Evolutionary conservation across 30 jellyfish, hydroid and myxozoan species (phyloP).

Genomic region (Morbakka virulenta): DNA sequence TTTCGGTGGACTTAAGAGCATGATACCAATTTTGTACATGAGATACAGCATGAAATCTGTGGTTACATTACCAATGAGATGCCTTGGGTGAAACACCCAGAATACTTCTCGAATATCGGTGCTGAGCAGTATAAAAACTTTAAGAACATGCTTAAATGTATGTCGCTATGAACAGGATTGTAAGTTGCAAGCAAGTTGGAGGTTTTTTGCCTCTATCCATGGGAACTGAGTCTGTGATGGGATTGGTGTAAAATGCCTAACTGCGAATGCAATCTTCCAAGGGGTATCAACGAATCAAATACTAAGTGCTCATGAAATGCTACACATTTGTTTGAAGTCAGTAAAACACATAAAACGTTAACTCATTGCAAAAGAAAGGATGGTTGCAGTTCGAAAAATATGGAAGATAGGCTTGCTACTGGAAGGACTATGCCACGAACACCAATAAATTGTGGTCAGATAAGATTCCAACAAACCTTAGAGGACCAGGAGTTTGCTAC

Average conservation of each 20-base stretch:
- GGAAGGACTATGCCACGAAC: conserved; percentile 21
- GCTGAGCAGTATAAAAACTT: conserved; percentile 54
- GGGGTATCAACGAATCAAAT: neutral
- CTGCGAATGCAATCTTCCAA: conserved; percentile 51
- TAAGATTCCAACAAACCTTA: neutral
- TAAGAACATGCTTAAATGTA: conserved; percentile 39
- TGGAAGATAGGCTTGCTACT: neutral
- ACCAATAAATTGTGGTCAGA: neutral
- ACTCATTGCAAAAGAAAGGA: neutral
- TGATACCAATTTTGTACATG: conserved; percentile 44
- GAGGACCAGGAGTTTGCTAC: neutral
- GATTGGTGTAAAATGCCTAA: conserved; percentile 37
- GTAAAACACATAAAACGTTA: neutral
- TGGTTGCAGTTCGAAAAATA: neutral
- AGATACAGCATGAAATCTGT: neutral
- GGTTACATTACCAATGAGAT: neutral
- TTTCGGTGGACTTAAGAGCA: too few species aligned
- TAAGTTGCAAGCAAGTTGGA: conserved; percentile 42
- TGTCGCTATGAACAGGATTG: conserved; percentile 23
- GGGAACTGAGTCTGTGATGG: conserved; percentile 69
- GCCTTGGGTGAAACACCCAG: conserved; percentile 1
- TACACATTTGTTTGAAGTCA: neutral
- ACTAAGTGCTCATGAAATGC: neutral
- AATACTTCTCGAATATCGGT: conserved; percentile 56
- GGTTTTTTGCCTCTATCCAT: conserved; percentile 66